Evolutionary conservation across 2,113 vertebrate genomes (phyloP).

Genomic region (Pica pica): DNA sequence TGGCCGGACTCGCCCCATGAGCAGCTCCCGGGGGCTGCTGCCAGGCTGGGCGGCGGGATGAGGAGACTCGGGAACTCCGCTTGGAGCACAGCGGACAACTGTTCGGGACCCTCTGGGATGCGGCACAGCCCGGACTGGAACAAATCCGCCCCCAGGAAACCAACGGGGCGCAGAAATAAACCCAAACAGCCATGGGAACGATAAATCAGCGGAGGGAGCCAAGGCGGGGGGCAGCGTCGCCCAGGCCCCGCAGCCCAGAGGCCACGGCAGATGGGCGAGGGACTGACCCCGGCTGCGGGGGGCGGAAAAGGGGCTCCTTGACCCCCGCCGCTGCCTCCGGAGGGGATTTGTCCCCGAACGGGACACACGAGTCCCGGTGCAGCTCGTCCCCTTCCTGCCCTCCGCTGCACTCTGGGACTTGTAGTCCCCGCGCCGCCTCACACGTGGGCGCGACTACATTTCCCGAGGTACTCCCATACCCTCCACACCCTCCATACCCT

Average conservation of each 20-base stretch:
- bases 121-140: background rate
- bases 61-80: background rate
- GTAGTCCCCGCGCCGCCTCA: background rate
- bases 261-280: background rate
- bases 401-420: background rate
- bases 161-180: background rate
- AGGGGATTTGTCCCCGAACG: fast-evolving
- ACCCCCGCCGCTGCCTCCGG: no score
- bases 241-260: background rate
- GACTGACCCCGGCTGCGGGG: background rate
- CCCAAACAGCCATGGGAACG: background rate
- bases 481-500: background rate
- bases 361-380: fast-evolving
- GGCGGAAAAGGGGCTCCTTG: fast-evolving
- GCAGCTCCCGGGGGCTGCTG: background rate
- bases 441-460: background rate
- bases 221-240: no score
- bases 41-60: no score
- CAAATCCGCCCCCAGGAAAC: no score
- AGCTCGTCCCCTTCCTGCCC: fast-evolving
- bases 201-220: background rate
- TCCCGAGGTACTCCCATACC: background rate
- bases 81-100: background rate
- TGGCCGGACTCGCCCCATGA: background rate
- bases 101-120: background rate